Base-by-base conservation (phyloP, 2,113 vertebrate genomes). In the Sakesphorus luctuosus region DNA sequence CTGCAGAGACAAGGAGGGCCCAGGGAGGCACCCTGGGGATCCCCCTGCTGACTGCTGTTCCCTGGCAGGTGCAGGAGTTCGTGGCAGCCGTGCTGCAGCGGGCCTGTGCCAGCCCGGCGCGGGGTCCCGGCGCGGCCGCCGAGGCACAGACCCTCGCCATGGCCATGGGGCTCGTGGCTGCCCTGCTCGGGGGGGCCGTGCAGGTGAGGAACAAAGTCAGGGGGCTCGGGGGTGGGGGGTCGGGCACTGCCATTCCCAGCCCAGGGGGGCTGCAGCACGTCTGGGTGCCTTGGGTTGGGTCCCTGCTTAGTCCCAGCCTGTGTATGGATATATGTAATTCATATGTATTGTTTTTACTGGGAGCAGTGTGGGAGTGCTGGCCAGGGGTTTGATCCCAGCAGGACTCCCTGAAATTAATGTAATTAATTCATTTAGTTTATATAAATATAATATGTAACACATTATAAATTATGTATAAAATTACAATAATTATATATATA, bases 91-190 rank as follows among this genome's bases (percentile, higher is more conserved):
- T 98, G 44, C 95, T 99, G 74, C 98, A 98, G 92, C 98, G 99
- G 31, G 98, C 98, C 29, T 99, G 98, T 72, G 86, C 93, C 25
- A 97, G 97, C 84, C 94, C 98, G 8, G 94, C 95, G 2, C 82
- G 7, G 62, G 92, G 96, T 23, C 71, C 81, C 1, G 97, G 96
- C 24, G 97, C 97, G 3, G 95, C 97, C 0, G 97, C 98, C 12
- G 99, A 99, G 80, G 97, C 98, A 0, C 98, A 99, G 98, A 99
- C 99, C 2, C 98, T 99, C 29, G 98, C 98, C 94, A 98, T 99
- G 99, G 98, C 98, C 53, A 99, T 99, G 98, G 99, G 99, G 69
- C 98, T 99, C 6, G 98, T 99, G 96, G 99, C 99, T 2, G 98
- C 98, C 62, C 71, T 99, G 87, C 97, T 99, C 2, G 98, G 99